Percentiles rank a stretch among this genome's conserved stretches.
Conservation (phyloP, 2,888 invertebrate genomes). For the Athalia circularis region DNA sequence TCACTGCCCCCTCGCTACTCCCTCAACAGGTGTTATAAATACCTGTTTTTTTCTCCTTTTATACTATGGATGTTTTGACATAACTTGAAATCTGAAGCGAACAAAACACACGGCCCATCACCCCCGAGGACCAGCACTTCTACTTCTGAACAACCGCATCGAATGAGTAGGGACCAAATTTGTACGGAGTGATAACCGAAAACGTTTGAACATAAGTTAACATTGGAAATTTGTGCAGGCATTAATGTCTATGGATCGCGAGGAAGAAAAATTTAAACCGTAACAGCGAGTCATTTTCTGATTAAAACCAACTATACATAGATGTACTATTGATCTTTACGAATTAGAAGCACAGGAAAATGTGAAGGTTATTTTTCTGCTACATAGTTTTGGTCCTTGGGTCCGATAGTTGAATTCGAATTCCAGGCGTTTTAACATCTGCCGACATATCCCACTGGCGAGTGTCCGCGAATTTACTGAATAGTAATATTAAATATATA, state of each 20-base stretch:
- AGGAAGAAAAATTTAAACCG: no score
- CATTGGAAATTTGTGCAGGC: no score
- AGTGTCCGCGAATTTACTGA: constrained; percentile 27
- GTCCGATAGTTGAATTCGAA: constrained; percentile 2
- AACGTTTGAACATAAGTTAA: no score
- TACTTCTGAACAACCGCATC: constrained; percentile 21
- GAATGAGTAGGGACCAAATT: constrained; percentile 21
- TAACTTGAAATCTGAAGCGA: not conserved
- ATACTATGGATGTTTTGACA: not conserved
- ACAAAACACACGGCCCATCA: constrained; percentile 13
- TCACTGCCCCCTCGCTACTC: not conserved
- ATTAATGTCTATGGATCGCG: no score
- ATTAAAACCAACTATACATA: constrained; percentile 1
- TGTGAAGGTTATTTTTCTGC: not conserved
- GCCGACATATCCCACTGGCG: not conserved
- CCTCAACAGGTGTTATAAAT: no score
- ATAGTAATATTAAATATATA: constrained; percentile 33
- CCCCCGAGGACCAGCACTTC: constrained; percentile 23
- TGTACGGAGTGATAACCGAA: not conserved
- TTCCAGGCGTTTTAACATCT: not conserved
- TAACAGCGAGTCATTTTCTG: not conserved
- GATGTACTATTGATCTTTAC: not conserved
- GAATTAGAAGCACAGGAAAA: not conserved
- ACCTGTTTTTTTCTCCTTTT: no score
- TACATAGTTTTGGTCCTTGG: constrained; percentile 39